These are phyloP conservation scores for Naso thynnoides DNA, from an alignment of 2,797 vertebrate species.

Conservation along the genomic window DNA sequence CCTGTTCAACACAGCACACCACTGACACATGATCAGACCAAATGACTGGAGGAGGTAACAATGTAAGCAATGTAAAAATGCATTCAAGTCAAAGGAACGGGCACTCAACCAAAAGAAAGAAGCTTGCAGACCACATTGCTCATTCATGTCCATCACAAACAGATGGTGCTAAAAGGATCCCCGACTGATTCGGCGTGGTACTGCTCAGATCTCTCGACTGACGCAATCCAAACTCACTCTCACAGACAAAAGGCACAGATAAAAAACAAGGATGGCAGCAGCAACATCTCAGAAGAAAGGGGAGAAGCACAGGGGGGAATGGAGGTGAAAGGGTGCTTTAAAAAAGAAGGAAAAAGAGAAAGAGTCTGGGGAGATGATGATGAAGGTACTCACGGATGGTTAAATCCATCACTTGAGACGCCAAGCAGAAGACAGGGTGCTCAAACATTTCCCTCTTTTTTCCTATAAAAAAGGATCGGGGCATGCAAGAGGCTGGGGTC, in stretches of 20 bases:
- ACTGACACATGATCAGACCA: slow-evolving; percentile 95
- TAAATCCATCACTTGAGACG: slow-evolving; percentile 99
- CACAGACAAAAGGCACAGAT: slow-evolving; percentile 77
- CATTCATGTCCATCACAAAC: slow-evolving; percentile 94
- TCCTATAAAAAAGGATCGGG: slow-evolving; percentile 99
- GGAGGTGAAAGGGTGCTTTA: slow-evolving; percentile 81
- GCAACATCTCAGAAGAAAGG: slow-evolving; percentile 56
- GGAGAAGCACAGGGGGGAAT: slow-evolving; percentile 54
- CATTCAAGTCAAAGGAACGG: slow-evolving; percentile 99
- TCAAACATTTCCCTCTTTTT: slow-evolving; percentile 99
- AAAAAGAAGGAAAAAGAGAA: slow-evolving; percentile 81
- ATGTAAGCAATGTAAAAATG: slow-evolving; percentile 99
- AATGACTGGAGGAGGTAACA: slow-evolving; percentile 95
- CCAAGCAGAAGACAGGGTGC: slow-evolving; percentile 99
- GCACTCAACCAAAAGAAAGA: slow-evolving; percentile 94
- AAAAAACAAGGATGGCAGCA: slow-evolving; percentile 72
- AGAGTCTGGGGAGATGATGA: slow-evolving; percentile 88
- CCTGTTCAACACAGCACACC: slow-evolving; percentile 90
- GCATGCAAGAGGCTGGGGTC: slow-evolving; percentile 99
- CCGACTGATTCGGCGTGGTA: slow-evolving; percentile 61
- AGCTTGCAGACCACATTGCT: slow-evolving; percentile 91
- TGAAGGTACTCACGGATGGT: slow-evolving; percentile 99
- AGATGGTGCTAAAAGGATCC: slow-evolving; percentile 83
- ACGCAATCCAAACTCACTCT: slow-evolving; percentile 75
- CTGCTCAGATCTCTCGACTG: slow-evolving; percentile 67